Evolutionary conservation across 1,140 invertebrate genomes (phyloP).

Genomic region (Hormaphis cornu): DNA sequence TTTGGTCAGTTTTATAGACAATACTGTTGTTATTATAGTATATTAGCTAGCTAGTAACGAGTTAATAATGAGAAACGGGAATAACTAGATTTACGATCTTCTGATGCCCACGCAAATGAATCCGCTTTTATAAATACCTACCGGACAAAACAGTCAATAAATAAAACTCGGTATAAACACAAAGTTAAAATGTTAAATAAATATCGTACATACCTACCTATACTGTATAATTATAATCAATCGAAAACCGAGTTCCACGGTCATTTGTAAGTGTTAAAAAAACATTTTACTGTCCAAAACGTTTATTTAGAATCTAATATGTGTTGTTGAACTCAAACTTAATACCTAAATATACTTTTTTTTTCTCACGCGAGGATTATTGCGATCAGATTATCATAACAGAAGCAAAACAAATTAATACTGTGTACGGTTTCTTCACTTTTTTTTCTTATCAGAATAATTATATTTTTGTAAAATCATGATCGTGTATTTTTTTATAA

Average conservation of each 20-base stretch:
- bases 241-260: neutral
- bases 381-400: no score
- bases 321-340: neutral
- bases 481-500: no score
- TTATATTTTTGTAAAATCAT: no score
- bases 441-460: no score
- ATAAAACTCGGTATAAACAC: conserved; percentile 20
- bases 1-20: no score
- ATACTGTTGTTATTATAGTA: no score
- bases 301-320: neutral
- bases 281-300: conserved; percentile 17
- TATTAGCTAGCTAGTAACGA: no score
- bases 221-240: no score
- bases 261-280: conserved; percentile 16
- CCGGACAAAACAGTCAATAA: neutral
- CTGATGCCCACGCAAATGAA: conserved; percentile 4
- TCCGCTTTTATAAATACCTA: conserved; percentile 11
- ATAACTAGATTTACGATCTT: conserved; percentile 21
- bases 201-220: neutral
- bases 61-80: neutral
- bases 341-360: neutral
- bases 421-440: no score
- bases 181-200: neutral
- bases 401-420: no score
- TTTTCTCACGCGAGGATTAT: neutral